Evolutionary conservation across 2,113 vertebrate species (phyloP).

Genomic region (Ivindomyrus marchei): DNA sequence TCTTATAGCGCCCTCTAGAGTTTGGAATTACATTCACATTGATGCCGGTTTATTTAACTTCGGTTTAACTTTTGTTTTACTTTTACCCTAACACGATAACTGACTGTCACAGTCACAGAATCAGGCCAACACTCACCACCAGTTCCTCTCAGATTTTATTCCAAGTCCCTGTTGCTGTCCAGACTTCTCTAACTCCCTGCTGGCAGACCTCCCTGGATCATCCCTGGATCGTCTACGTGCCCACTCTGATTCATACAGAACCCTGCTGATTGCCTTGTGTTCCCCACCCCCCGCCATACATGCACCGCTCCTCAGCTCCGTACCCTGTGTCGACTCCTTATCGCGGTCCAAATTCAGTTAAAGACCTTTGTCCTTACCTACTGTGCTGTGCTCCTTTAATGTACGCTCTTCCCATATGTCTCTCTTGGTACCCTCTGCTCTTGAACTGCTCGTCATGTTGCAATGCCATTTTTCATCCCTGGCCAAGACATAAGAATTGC

Average conservation of each 20-base stretch:
- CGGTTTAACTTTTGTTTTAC: background rate
- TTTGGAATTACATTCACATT: background rate
- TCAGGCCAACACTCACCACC: background rate
- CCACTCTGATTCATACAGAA: slow-evolving; percentile 6
- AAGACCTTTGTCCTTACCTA: slow-evolving; percentile 1
- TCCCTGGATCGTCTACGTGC: background rate
- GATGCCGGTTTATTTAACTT: background rate
- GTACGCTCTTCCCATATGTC: background rate
- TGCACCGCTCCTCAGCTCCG: background rate
- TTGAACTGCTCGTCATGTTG: background rate
- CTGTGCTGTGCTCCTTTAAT: background rate
- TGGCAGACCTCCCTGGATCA: background rate
- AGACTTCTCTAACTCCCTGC: slow-evolving; percentile 1
- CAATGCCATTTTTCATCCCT: background rate
- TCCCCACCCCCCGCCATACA: background rate
- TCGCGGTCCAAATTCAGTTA: background rate
- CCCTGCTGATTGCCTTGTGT: background rate
- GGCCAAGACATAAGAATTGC: slow-evolving; percentile 4
- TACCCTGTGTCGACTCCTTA: slow-evolving; percentile 6
- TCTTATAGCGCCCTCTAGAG: background rate
- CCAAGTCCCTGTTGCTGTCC: background rate
- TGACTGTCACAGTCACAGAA: background rate
- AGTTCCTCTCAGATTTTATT: slow-evolving; percentile 5
- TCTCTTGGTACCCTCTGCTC: background rate
- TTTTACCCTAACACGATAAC: background rate